Evolutionary conservation across 2,797 vertebrate genomes (phyloP).

Genomic region (Melanotaenia nigrans): DNA sequence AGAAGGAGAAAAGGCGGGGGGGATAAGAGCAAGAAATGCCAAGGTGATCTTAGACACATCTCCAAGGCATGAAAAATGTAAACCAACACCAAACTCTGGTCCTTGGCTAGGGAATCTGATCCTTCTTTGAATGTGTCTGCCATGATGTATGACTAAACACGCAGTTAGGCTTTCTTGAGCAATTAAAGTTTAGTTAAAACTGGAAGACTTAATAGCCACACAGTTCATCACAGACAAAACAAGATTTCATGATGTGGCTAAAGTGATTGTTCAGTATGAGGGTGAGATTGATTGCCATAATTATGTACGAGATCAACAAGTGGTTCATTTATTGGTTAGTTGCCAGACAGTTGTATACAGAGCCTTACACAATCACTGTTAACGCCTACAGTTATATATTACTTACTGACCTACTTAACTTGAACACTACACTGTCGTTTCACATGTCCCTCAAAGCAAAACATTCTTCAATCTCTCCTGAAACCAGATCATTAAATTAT

Average conservation of each 20-base stretch:
- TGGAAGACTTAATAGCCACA: slow-evolving; percentile 37
- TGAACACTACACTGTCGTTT: slow-evolving; percentile 36
- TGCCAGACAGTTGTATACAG: slow-evolving; percentile 44
- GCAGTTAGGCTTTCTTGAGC: slow-evolving; percentile 47
- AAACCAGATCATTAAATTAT: slow-evolving; percentile 44
- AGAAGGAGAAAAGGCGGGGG: slow-evolving; percentile 25
- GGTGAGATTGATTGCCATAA: slow-evolving; percentile 42
- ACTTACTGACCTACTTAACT: slow-evolving; percentile 52
- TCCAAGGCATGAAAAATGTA: slow-evolving; percentile 59
- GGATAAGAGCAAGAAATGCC: slow-evolving; percentile 57
- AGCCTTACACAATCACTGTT: slow-evolving; percentile 41
- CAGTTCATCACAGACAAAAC: slow-evolving; percentile 43
- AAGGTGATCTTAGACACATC: slow-evolving; percentile 71
- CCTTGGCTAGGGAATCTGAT: slow-evolving; percentile 55
- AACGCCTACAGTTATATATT: slow-evolving; percentile 41
- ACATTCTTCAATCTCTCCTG: slow-evolving; percentile 21
- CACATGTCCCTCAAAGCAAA: slow-evolving; percentile 14
- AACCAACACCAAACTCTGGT: slow-evolving; percentile 58
- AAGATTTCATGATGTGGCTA: slow-evolving; percentile 32
- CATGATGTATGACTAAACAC: slow-evolving; percentile 57
- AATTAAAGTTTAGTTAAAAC: slow-evolving; percentile 59
- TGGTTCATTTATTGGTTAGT: slow-evolving; percentile 40
- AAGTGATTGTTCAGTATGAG: slow-evolving; percentile 33
- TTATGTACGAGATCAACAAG: slow-evolving; percentile 40
- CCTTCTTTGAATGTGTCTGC: slow-evolving; percentile 57